A percentile compares a stretch with the other conserved stretches of the same genome.
Evolutionary conservation across 1,140 invertebrate genomes (phyloP).

Genomic region (Sesamia nonagrioides): DNA sequence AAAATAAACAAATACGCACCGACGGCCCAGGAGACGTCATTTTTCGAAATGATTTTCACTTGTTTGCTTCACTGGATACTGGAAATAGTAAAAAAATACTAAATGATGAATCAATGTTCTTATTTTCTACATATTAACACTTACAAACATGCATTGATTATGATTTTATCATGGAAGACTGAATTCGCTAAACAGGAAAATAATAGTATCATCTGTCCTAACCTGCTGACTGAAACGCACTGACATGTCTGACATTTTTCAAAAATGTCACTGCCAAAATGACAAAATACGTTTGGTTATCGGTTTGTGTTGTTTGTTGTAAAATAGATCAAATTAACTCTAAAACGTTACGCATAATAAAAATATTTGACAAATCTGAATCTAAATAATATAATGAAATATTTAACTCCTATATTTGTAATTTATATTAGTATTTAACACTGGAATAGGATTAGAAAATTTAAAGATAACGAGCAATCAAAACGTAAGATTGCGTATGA

Average conservation of each 20-base stretch:
- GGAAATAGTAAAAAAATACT: neutral
- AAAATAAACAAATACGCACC: constrained; percentile 50
- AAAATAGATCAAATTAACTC: neutral
- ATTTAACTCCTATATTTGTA: no score
- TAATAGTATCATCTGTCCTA: no score
- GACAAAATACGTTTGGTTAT: neutral
- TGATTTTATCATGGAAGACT: neutral
- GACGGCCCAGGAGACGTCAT: constrained; percentile 67
- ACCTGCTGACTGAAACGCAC: neutral
- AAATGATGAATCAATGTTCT: neutral
- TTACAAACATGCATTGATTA: neutral
- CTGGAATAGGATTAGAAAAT: neutral
- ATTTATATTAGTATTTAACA: no score
- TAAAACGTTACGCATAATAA: neutral
- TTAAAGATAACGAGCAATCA: neutral
- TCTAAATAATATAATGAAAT: no score
- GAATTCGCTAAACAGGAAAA: neutral
- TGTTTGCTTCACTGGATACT: neutral
- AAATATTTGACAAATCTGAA: neutral
- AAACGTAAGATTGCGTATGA: neutral
- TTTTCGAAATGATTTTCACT: constrained; percentile 25
- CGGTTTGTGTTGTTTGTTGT: neutral
- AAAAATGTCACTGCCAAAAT: neutral
- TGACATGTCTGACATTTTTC: neutral
- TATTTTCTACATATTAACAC: constrained; percentile 9